A percentile compares a stretch with the other conserved stretches of the same genome.
phyloP scores from a whole-genome alignment of 2,888 invertebrate species.

The Chouioia cunea region DNA sequence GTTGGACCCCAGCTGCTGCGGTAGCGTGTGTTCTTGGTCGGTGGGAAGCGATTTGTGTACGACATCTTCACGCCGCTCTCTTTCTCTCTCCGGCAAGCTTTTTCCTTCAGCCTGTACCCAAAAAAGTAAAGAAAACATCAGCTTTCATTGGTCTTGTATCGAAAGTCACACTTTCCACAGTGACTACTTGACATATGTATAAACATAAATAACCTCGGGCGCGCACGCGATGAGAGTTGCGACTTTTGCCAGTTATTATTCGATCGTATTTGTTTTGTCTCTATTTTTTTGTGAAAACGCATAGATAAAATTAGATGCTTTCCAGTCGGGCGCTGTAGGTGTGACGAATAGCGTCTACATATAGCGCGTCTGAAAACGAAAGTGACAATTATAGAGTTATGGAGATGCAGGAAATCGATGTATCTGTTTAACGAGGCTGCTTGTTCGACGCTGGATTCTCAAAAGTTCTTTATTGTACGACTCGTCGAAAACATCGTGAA shows the following conservation, averaged over 20 bases:
- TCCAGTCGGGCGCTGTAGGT: no score
- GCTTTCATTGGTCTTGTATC: not conserved
- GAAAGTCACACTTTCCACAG: not conserved
- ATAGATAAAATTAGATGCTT: no score
- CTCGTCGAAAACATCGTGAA: not conserved
- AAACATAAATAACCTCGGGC: not conserved
- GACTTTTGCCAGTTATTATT: not conserved
- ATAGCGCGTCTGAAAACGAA: no score
- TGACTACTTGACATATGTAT: not conserved
- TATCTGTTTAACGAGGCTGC: no score
- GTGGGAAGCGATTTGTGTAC: slow-evolving; percentile 66
- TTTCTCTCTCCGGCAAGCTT: not conserved
- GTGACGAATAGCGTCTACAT: no score
- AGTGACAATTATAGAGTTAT: no score
- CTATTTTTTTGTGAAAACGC: slow-evolving; percentile 1
- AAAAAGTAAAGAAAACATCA: not conserved
- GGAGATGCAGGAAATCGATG: slow-evolving; percentile 8
- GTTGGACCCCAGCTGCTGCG: slow-evolving; percentile 76
- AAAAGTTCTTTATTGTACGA: not conserved
- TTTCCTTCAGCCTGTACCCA: slow-evolving; percentile 1
- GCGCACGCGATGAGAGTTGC: no score
- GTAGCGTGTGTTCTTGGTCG: slow-evolving; percentile 65
- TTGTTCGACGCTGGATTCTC: no score
- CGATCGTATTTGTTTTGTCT: not conserved
- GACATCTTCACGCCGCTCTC: slow-evolving; percentile 56